A percentile compares a stretch with the other conserved stretches of the same genome.
Evolutionary conservation across 2,888 invertebrate genomes (phyloP).

Genomic region (Ramazzottius varieornatus): DNA sequence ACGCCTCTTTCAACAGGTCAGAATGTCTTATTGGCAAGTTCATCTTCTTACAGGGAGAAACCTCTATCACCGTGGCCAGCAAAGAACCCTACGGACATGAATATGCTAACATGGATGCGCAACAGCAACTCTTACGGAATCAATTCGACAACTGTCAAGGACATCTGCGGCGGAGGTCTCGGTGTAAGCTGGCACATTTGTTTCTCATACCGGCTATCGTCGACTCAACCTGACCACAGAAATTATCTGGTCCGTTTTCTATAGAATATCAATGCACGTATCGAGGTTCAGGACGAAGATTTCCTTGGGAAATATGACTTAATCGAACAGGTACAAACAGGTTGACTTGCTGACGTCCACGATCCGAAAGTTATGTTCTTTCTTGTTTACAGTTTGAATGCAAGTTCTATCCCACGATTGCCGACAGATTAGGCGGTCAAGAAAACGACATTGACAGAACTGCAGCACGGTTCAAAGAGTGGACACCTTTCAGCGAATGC

Average conservation of each 20-base stretch:
- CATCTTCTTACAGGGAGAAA: neutral
- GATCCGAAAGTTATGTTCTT: too few species aligned
- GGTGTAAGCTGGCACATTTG: neutral
- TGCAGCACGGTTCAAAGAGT: neutral
- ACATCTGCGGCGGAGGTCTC: constrained; percentile 3
- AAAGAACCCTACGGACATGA: neutral
- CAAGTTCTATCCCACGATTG: neutral
- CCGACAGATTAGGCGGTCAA: too few species aligned
- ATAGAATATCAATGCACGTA: neutral
- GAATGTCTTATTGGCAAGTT: too few species aligned
- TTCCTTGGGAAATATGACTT: neutral
- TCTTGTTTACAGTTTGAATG: constrained; percentile 3
- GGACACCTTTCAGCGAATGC: neutral
- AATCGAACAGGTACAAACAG: too few species aligned
- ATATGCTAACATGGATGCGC: neutral
- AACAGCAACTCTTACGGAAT: neutral
- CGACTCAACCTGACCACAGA: too few species aligned
- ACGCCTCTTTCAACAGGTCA: too few species aligned
- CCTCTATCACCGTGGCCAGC: neutral
- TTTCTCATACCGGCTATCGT: neutral
- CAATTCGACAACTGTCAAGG: neutral
- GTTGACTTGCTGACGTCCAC: too few species aligned
- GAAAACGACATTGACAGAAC: too few species aligned
- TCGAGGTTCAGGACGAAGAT: neutral
- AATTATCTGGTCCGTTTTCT: too few species aligned